These are phyloP conservation scores for Raja brachyura DNA, from an alignment of 2,113 vertebrate species.

Conservation along the genomic window DNA sequence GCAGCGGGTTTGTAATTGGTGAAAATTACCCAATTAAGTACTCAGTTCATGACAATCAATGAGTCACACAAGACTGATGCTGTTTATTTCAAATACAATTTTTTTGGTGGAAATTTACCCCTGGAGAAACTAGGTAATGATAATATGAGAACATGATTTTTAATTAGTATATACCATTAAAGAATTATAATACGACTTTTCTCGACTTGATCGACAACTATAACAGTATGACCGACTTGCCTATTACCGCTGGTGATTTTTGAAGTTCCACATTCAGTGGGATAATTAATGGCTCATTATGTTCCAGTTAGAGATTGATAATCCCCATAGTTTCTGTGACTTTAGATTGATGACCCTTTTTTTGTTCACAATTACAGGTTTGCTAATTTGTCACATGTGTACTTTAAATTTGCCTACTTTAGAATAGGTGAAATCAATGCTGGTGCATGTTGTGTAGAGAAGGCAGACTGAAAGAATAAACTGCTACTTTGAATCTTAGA, in stretches of 20 bases:
- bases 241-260: neutral
- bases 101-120: slow-evolving; percentile 15
- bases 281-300: slow-evolving; percentile 35
- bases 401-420: slow-evolving; percentile 5
- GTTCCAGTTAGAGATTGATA: slow-evolving; percentile 31
- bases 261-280: neutral
- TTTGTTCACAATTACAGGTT: slow-evolving; percentile 28
- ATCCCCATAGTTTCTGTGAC: neutral
- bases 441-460: neutral
- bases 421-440: slow-evolving; percentile 4
- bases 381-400: slow-evolving; percentile 36
- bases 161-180: slow-evolving; percentile 27
- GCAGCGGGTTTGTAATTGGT: neutral
- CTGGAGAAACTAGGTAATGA: neutral
- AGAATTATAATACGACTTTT: slow-evolving; percentile 13
- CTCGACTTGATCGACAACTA: slow-evolving; percentile 3
- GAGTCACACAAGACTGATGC: slow-evolving; percentile 1
- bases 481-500: neutral
- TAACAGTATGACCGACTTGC: slow-evolving; percentile 16
- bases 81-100: slow-evolving; percentile 26
- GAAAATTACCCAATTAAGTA: slow-evolving; percentile 35
- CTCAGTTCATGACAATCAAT: neutral
- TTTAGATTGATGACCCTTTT: slow-evolving; percentile 36
- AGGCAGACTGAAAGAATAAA: neutral
- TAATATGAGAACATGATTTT: slow-evolving; percentile 23